These are phyloP conservation scores for Tetrao urogallus DNA, from an alignment of 2,113 vertebrate genomes.

Conservation along the genomic window DNA sequence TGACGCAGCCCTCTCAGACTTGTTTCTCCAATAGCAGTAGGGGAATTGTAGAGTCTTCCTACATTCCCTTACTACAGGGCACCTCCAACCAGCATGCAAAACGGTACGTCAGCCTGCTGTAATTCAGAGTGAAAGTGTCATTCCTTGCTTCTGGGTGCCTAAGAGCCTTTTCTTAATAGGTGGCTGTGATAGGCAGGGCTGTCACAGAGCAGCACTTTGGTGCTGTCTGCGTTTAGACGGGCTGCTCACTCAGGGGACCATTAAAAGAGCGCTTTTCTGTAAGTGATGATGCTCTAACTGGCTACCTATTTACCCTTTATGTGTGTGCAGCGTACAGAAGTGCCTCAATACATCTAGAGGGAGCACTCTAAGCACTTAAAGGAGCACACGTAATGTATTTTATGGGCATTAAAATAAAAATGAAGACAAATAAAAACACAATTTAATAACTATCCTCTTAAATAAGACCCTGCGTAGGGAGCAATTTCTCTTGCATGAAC, in stretches of 20 bases:
- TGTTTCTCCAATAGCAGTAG: neutral
- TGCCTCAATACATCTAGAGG: slow-evolving; percentile 9
- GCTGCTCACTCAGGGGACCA: slow-evolving; percentile 24
- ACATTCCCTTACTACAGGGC: neutral
- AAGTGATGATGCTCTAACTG: slow-evolving; percentile 56
- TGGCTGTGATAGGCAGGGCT: neutral
- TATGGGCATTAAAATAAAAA: slow-evolving; percentile 47
- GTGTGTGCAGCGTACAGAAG: slow-evolving; percentile 10
- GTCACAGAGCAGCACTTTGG: neutral
- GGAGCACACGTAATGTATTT: slow-evolving; percentile 20
- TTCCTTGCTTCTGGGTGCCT: neutral
- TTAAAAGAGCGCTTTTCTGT: slow-evolving; percentile 36
- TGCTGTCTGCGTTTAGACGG: neutral
- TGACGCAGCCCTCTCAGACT: neutral
- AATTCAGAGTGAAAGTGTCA: neutral
- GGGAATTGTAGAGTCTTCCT: neutral
- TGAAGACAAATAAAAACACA: slow-evolving; percentile 33
- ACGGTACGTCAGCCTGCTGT: neutral
- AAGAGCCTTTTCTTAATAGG: neutral
- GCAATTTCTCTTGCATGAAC: neutral
- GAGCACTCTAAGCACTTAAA: slow-evolving; percentile 48
- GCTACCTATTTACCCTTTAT: slow-evolving; percentile 60
- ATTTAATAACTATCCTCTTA: slow-evolving; percentile 40
- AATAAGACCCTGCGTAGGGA: neutral
- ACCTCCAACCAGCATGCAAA: neutral